Evolutionary conservation across 1,140 invertebrate genomes (phyloP).

Genomic region (Andricus grossulariae): DNA sequence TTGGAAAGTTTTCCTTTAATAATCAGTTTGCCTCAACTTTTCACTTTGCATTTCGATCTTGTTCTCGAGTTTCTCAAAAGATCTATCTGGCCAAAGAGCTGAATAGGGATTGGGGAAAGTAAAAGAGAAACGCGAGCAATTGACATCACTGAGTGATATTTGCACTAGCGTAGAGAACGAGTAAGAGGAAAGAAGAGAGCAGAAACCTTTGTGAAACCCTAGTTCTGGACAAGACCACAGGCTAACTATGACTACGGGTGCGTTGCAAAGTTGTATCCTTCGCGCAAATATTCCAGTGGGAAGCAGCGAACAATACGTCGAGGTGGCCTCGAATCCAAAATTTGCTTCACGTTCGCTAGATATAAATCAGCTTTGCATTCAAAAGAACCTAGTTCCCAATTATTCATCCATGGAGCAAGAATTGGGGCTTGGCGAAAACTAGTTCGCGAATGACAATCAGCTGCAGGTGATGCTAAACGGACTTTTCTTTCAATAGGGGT

Average conservation of each 20-base stretch:
- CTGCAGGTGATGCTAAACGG: background rate
- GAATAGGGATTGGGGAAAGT: conserved; percentile 31
- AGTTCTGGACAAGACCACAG: too few species aligned
- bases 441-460: conserved; percentile 34
- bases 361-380: conserved; percentile 64
- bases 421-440: conserved; percentile 53
- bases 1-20: too few species aligned
- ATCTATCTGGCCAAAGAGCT: background rate
- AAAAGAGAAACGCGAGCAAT: conserved; percentile 63
- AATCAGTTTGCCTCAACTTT: too few species aligned
- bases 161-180: conserved; percentile 44
- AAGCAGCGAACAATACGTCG: conserved; percentile 53
- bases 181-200: too few species aligned
- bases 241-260: too few species aligned
- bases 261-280: too few species aligned
- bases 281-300: too few species aligned
- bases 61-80: too few species aligned
- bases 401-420: conserved; percentile 47
- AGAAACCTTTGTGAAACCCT: conserved; percentile 24
- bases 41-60: too few species aligned
- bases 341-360: conserved; percentile 59
- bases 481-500: too few species aligned
- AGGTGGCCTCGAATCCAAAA: conserved; percentile 50
- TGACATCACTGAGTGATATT: conserved; percentile 51
- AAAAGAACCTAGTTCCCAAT: conserved; percentile 21